Base-by-base conservation (phyloP, 2,113 vertebrate species). In the Cnemophilus loriae region DNA sequence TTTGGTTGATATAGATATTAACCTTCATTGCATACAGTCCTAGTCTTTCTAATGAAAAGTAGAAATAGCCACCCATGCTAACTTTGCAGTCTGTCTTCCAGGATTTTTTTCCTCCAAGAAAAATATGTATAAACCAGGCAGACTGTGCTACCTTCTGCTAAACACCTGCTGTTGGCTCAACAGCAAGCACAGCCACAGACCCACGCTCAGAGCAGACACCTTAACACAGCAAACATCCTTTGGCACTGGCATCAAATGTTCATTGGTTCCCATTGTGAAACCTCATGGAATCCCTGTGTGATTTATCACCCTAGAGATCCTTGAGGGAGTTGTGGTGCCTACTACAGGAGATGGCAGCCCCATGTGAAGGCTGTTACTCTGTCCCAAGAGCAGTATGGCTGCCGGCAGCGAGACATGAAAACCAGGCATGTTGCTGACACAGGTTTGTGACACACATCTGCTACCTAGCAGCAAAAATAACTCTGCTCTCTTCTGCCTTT, bases 331-430 rank as follows among this genome's bases (percentile, higher is more conserved):
- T 87, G 30, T 56, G 35, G 16, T 68, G n/a, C 17, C 11, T 60
- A 5, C 12, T 28, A 12, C 5, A 81, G 44, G 44, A 82, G 16
- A 5, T 14, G 39, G 13, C 13, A 76, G 15, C 33, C 32, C 7
- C 17, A 2, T 6, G 4, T 56, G 67, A 63, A 52, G 49, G 24
- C 18, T 74, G 35, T 33, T 55, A 3, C 35, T 69, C 1, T 1
- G 21, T 67, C 65, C 28, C 77, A 63, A n/a, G 19, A 67, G 15
- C 33, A 63, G 10, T 22, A 44, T 0, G 2, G 35, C 44, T n/a
- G 14, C 76, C 65, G 68, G 50, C 52, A 95, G 77, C 0, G 7
- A 87, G 16, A 22, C 17, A 6, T 0, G 1, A 27, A 1, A 10
- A 27, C 7, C n/a, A 41, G 21, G n/a, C 19, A 33, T 5, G 26